Base-by-base conservation (phyloP, 2,113 vertebrate species). In the Antigone vipio region DNA sequence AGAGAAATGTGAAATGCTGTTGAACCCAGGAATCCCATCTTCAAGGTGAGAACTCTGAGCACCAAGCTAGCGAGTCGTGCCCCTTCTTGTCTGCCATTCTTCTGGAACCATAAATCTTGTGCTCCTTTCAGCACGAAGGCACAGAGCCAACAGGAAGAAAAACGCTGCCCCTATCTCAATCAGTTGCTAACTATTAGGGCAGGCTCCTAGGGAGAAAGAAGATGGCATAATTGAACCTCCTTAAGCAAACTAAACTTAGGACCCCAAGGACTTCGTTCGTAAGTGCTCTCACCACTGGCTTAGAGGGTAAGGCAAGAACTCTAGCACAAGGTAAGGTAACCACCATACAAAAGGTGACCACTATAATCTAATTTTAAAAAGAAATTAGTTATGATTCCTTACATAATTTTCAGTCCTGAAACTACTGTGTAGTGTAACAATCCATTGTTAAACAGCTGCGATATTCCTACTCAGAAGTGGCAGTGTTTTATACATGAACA, bases 41-140 rank as follows among this genome's bases (percentile, higher is more conserved):
- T 94, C 56, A 66, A 58, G 69, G 69, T 85, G 64, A 91, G 60
- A 93, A 93, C 72, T 74, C 32, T 4, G 47, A 89, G 68, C 53
- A 76, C 23, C 58, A 88, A 45, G 27, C 56, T 81, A 74, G 47
- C 2, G 0, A 91, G 40, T 92, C 68, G 3, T 89, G 89, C 44
- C 52, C 64, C n/a, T 89, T 92, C 93, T 77, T 89, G 80, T 84
- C 83, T 92, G 76, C 91, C 29, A 32, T 63, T 95, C 71, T 80
- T 66, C 86, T 67, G 64, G 76, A 93, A 86, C 50, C 11, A 38
- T 91, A 84, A 84, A 89, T 84, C 76, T 58, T 81, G 38, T 55
- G 47, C n/a, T 91, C 21, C 60, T 92, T 93, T 86, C 73, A 93
- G 64, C 45, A 62, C 0, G 9, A 68, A 94, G 88, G 45, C 49